Evolutionary conservation across 2,888 invertebrate genomes (phyloP).

Genomic region (Troilus luridus): DNA sequence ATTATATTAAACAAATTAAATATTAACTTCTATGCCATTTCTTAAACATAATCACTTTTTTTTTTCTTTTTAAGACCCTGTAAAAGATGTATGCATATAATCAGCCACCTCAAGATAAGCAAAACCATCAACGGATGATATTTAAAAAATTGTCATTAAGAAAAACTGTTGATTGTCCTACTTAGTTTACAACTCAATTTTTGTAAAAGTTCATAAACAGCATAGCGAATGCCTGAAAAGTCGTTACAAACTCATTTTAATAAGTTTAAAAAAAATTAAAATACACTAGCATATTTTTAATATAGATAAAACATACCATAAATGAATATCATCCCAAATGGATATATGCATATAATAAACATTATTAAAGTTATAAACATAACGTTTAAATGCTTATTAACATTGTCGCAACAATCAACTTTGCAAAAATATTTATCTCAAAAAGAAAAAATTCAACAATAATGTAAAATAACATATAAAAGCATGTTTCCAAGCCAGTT

Average conservation of each 20-base stretch:
- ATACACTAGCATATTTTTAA: not conserved
- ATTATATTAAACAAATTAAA: not conserved
- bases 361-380: not conserved
- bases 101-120: not conserved
- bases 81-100: not conserved
- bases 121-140: not conserved
- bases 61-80: not conserved
- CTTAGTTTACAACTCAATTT: constrained; percentile 16
- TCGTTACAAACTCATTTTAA: not conserved
- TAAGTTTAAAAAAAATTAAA: not conserved
- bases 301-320: not conserved
- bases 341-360: not conserved
- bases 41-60: not conserved
- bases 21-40: not conserved
- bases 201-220: not conserved
- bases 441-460: not conserved
- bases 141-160: constrained; percentile 3
- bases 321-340: not conserved
- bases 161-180: constrained; percentile 30
- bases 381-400: not conserved
- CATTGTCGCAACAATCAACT: not conserved
- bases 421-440: constrained; percentile 17
- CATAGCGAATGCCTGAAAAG: not conserved
- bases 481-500: constrained; percentile 2
- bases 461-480: not conserved